phyloP scores from a whole-genome alignment of 2,888 invertebrate genomes.

The Anthophora plumipes region DNA sequence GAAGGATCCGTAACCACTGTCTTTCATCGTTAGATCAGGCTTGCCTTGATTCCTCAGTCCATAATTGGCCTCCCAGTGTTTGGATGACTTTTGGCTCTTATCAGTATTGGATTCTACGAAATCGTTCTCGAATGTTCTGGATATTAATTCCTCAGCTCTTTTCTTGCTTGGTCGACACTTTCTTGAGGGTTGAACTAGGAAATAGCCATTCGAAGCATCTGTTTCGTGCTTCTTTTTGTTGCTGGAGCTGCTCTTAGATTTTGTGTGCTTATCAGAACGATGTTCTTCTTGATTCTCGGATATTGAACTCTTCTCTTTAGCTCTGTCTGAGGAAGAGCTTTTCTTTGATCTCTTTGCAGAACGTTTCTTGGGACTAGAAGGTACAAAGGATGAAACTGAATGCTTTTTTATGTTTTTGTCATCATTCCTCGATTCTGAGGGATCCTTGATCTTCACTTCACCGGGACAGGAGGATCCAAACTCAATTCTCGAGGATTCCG shows the following conservation, averaged over 20 bases:
- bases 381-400: background rate
- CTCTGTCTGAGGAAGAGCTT: conserved; percentile 52
- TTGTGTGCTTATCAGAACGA: conserved; percentile 24
- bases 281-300: conserved; percentile 36
- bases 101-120: conserved; percentile 4
- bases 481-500: conserved; percentile 57
- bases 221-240: conserved; percentile 33
- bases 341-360: conserved; percentile 40
- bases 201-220: conserved; percentile 22
- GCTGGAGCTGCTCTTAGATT: conserved; percentile 37
- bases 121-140: conserved; percentile 77
- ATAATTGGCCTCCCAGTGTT: conserved; percentile 23
- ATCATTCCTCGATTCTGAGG: background rate
- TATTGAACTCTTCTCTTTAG: conserved; percentile 26
- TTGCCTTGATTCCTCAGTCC: conserved; percentile 63
- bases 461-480: background rate
- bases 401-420: conserved; percentile 40
- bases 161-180: conserved; percentile 81
- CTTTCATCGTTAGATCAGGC: conserved; percentile 33
- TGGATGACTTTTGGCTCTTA: conserved; percentile 6
- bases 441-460: conserved; percentile 24
- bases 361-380: conserved; percentile 27
- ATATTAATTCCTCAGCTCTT: conserved; percentile 81
- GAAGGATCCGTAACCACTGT: conserved; percentile 47
- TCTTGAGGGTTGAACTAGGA: conserved; percentile 49